A percentile compares a stretch with the other conserved stretches of the same genome.
Evolutionary conservation across 2,113 vertebrate genomes (phyloP).

Genomic region (Scalopus aquaticus): DNA sequence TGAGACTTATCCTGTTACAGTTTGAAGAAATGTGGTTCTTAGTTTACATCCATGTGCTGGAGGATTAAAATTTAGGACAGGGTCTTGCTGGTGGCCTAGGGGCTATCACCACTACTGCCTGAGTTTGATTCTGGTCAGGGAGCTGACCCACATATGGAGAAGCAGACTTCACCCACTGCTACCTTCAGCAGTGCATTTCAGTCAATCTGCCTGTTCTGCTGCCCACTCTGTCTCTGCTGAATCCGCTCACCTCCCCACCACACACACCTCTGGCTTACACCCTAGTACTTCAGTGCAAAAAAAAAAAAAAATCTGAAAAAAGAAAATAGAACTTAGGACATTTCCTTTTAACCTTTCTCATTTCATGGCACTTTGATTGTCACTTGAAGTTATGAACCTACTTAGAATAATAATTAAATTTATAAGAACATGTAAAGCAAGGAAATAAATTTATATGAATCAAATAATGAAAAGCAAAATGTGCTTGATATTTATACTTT

Average conservation of each 20-base stretch:
- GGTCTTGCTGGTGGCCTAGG: too few species aligned
- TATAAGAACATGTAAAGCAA: background rate
- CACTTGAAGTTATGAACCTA: background rate
- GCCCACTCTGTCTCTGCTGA: too few species aligned
- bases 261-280: too few species aligned
- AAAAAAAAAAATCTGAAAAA: too few species aligned
- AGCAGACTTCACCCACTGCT: too few species aligned
- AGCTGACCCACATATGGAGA: too few species aligned
- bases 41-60: background rate
- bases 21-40: background rate
- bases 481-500: background rate
- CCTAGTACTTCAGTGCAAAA: too few species aligned
- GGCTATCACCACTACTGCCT: too few species aligned
- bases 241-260: too few species aligned
- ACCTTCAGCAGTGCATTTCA: too few species aligned
- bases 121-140: too few species aligned
- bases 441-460: background rate
- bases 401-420: background rate
- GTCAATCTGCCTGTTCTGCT: too few species aligned
- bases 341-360: background rate
- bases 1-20: background rate
- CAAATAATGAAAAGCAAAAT: background rate
- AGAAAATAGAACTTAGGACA: background rate
- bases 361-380: background rate
- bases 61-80: background rate